Evolutionary conservation across 2,797 vertebrate genomes (phyloP).

Genomic region (Esox lucius): DNA sequence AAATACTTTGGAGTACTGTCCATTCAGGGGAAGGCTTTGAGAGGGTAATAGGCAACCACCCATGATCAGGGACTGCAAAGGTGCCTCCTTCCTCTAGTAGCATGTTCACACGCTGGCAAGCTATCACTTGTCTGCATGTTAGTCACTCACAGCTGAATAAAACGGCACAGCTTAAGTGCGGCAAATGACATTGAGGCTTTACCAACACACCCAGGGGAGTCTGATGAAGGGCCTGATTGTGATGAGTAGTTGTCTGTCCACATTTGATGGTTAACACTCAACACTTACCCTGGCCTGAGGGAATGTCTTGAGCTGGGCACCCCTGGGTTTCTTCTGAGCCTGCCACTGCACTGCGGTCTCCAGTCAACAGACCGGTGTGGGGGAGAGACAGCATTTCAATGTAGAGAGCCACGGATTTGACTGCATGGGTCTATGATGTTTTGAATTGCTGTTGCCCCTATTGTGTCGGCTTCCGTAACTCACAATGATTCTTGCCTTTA

Average conservation of each 20-base stretch:
- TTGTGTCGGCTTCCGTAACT: conserved; percentile 29
- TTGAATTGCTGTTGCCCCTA: conserved; percentile 17
- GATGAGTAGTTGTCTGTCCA: conserved; percentile 22
- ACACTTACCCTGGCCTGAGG: neutral
- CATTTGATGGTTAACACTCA: conserved; percentile 5
- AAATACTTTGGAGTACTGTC: no score
- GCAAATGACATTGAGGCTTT: conserved; percentile 37
- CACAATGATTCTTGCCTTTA: conserved; percentile 47
- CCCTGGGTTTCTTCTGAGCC: conserved; percentile 46
- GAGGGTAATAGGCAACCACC: conserved; percentile 29
- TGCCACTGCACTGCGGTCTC: conserved; percentile 24
- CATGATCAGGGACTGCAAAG: conserved; percentile 23
- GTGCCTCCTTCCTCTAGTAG: conserved; percentile 44
- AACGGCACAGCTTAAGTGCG: conserved; percentile 20
- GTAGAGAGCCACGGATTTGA: conserved; percentile 11
- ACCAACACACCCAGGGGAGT: conserved; percentile 19
- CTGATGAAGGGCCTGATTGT: conserved; percentile 15
- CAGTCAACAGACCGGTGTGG: conserved; percentile 10
- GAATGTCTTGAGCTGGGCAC: conserved; percentile 28
- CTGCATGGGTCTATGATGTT: conserved; percentile 33
- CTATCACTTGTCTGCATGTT: conserved; percentile 52
- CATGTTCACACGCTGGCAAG: conserved; percentile 50
- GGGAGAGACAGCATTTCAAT: conserved; percentile 7
- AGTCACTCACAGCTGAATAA: conserved; percentile 19
- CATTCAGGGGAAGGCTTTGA: conserved; percentile 45